Base-by-base conservation (phyloP, 2,888 invertebrate species). In the Caenorhabditis imperialis region DNA sequence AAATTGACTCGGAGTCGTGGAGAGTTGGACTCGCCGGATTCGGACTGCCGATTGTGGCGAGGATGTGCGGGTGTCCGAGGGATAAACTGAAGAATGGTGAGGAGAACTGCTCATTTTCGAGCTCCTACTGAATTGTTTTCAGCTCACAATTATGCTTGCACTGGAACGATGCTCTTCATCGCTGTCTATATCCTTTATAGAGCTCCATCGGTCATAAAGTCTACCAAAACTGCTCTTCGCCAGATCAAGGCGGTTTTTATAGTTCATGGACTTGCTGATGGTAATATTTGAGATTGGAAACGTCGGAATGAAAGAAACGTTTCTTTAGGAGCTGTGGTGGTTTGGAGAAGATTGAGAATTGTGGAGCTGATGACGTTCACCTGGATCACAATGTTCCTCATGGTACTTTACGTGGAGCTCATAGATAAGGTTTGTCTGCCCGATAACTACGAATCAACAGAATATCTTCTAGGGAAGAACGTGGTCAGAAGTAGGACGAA, bases 301-400 rank as follows among this genome's bases (percentile, higher is more conserved):
- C n/a, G n/a, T n/a, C n/a, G n/a, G n/a, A n/a, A n/a, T n/a, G n/a
- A n/a, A n/a, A n/a, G n/a, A n/a, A n/a, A n/a, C n/a, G n/a, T n/a
- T n/a, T n/a, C n/a, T n/a, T n/a, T n/a, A 77, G 84, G 84, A 5
- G 65, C 65, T 7, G 75, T 79, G 2, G 72, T 71, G 8, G 63
- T 90, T 37, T 90, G 90, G 90, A 86, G 89, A 48, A 88, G 89
- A 14, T 82, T 90, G 6, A 88, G 89, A 78, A 83, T 91, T 7
- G 89, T 91, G 6, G 86, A 89, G 14, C 90, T 91, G 78, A 88
- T 91, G 60, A 87, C 91, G 5, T 84, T 89, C 25, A 90, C 90
- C 80, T 91, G 91, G 91, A 67, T 89, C 27, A 85, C 89, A 35
- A 86, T 90, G 76, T 90, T 91, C 71, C 58, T 84, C 10, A 82